Evolutionary conservation across 1,140 invertebrate genomes (phyloP), one percentile per base, ranked within the genome.

Genomic region (Wasmannia auropunctata): DNA sequence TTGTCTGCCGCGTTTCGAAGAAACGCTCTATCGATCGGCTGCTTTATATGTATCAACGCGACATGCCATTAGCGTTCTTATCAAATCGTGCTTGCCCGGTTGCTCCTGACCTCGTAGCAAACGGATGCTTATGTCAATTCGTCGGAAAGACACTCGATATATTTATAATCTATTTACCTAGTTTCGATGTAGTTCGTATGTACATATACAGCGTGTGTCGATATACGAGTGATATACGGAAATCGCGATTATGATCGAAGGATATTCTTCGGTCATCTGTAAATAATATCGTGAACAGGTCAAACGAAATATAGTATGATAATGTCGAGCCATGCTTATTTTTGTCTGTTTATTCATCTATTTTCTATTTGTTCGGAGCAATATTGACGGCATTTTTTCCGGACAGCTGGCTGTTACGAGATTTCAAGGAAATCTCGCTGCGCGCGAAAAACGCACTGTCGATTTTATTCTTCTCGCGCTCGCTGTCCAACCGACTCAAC

Each of bases 391-490:
- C 34, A 10, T 67, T 37, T 67, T 43, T 60, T 37, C 22, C 34
- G 22, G 5, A 6, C n/a, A 40, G 25, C 34, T 81, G 28, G 37
- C 34, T 56, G 65, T 70, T 56, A 54, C 49, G 25, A n/a, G n/a
- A 81, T 81, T 74, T 81, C 37, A 74, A 83, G 67, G 46, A 58
- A 74, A 74, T 58, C 34, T 56, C 31, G 8, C 16, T 49, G 28
- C 7, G 7, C 25, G 25, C 54, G 34, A 72, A 81, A 81, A 81
- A 81, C 25, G 51, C 28, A n/a, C 19, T 69, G 65, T 72, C 79
- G 14, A 56, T 81, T 80, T 72, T 54, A 72, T 72, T 81, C 72
- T 81, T 25, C 69, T 81, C 49, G 79, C 37, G 51, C 46, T 34
- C 28, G 65, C 79, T 81, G 65, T 40, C 51, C 67, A 46, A n/a